Conservation (phyloP, 2,888 invertebrate species). For the Heteropelma amictum region DNA sequence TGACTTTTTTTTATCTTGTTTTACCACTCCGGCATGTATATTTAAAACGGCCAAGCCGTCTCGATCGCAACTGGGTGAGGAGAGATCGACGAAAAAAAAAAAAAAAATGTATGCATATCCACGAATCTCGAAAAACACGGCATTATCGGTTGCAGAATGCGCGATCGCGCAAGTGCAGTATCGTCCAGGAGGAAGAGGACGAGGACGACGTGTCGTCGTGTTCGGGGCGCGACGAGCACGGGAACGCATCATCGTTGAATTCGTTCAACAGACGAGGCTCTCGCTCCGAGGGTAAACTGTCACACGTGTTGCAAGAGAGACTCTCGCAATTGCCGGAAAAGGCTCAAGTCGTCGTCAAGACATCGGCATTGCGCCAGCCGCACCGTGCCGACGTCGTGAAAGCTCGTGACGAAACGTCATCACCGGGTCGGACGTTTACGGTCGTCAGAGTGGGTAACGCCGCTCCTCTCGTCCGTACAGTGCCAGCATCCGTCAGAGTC, state of each 20-base stretch:
- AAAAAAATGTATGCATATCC: no score
- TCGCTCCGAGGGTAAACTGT: slow-evolving; percentile 89
- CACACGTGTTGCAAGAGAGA: slow-evolving; percentile 83
- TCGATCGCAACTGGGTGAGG: background rate
- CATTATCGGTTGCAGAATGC: slow-evolving; percentile 75
- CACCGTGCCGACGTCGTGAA: slow-evolving; percentile 49
- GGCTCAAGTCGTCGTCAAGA: slow-evolving; percentile 74
- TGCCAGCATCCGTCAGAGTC: no score
- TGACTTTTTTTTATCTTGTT: background rate
- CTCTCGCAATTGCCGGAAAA: slow-evolving; percentile 82
- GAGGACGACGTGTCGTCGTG: slow-evolving; percentile 86
- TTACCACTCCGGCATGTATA: background rate
- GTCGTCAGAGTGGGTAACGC: slow-evolving; percentile 46
- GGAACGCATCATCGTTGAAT: slow-evolving; percentile 75
- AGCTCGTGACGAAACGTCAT: slow-evolving; percentile 41
- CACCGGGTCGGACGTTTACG: slow-evolving; percentile 59
- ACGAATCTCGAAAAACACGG: slow-evolving; percentile 1
- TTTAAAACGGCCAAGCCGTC: no score
- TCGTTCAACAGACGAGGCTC: slow-evolving; percentile 85
- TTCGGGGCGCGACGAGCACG: slow-evolving; percentile 81
- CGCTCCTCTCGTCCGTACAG: slow-evolving; percentile 13
- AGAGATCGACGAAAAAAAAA: slow-evolving; percentile 12
- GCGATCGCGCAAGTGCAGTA: slow-evolving; percentile 92
- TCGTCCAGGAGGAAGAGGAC: slow-evolving; percentile 95
- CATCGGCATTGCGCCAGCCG: slow-evolving; percentile 55